These are phyloP conservation scores for Bombyx huttoni DNA, from an alignment of 2,888 invertebrate species.

Conservation along the genomic window DNA sequence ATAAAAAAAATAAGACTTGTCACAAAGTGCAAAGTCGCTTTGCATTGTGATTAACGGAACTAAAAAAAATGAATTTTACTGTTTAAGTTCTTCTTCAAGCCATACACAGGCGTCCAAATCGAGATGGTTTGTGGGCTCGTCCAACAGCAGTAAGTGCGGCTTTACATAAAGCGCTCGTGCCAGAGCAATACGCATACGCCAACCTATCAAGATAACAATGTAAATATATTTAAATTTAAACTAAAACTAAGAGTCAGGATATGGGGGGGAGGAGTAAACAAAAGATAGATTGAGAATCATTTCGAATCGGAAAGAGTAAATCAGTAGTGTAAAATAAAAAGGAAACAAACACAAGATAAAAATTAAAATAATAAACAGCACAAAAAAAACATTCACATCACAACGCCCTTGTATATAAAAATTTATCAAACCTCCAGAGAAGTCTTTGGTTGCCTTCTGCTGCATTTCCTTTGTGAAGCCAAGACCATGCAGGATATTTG, in stretches of 20 bases:
- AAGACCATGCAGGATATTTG: slow-evolving; percentile 94
- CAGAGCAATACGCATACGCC: slow-evolving; percentile 99
- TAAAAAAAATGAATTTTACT: slow-evolving; percentile 53
- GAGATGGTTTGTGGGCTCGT: slow-evolving; percentile 99
- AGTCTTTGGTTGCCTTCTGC: slow-evolving; percentile 86
- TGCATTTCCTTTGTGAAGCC: slow-evolving; percentile 94
- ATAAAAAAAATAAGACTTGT: background rate
- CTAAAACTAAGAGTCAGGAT: background rate
- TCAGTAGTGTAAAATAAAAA: background rate
- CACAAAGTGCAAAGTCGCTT: background rate
- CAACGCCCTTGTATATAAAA: too few species aligned
- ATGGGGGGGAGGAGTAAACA: background rate
- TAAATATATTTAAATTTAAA: background rate
- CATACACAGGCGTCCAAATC: slow-evolving; percentile 99
- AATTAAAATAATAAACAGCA: background rate
- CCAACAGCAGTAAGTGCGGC: slow-evolving; percentile 94
- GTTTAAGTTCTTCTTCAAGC: slow-evolving; percentile 97
- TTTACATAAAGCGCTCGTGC: slow-evolving; percentile 98
- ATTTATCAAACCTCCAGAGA: slow-evolving; percentile 77
- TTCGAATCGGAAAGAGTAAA: too few species aligned
- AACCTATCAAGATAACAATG: slow-evolving; percentile 68
- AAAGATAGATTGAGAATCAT: too few species aligned
- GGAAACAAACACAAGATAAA: background rate
- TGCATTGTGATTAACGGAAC: background rate
- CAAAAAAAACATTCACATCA: too few species aligned